A percentile compares a stretch with the other conserved stretches of the same genome.
Evolutionary conservation across 2,113 vertebrate species (phyloP).

Genomic region (Esox niger): DNA sequence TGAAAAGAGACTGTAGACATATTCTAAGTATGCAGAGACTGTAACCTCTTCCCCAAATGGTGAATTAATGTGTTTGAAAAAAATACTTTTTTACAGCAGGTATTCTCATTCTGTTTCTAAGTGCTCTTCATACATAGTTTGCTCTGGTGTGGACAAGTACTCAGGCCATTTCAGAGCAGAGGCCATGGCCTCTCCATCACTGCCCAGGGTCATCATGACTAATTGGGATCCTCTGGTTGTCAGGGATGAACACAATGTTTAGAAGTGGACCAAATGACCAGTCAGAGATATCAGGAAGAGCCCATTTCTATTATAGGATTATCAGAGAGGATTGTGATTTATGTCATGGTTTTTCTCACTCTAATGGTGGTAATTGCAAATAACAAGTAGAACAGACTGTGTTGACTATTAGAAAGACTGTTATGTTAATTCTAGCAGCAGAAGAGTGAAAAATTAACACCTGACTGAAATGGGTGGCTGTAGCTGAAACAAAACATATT

Average conservation of each 20-base stretch:
- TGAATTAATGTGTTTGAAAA: constrained; percentile 28
- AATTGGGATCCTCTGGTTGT: constrained; percentile 16
- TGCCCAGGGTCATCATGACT: constrained; percentile 34
- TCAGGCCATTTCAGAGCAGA: constrained; percentile 31
- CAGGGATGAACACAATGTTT: constrained; percentile 10
- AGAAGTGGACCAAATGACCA: constrained; percentile 18
- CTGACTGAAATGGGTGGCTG: too few species aligned
- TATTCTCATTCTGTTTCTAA: constrained; percentile 15
- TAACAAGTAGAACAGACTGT: too few species aligned
- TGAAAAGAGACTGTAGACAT: constrained; percentile 9
- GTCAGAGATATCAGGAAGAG: constrained; percentile 11
- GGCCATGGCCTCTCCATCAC: constrained; percentile 15
- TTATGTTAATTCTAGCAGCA: too few species aligned
- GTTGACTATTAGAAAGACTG: too few species aligned
- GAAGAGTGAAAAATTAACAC: too few species aligned
- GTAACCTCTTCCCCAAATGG: constrained; percentile 13
- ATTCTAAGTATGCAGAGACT: not conserved
- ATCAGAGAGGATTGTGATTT: not conserved
- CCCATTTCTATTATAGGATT: not conserved
- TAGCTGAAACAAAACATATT: too few species aligned
- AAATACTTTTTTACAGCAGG: not conserved
- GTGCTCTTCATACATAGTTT: constrained; percentile 42
- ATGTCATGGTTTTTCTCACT: too few species aligned
- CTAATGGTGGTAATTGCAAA: too few species aligned
- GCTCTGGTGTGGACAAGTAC: constrained; percentile 36